Base-by-base conservation (phyloP, 2,888 invertebrate genomes). In the Carpatolechia fugitivella region DNA sequence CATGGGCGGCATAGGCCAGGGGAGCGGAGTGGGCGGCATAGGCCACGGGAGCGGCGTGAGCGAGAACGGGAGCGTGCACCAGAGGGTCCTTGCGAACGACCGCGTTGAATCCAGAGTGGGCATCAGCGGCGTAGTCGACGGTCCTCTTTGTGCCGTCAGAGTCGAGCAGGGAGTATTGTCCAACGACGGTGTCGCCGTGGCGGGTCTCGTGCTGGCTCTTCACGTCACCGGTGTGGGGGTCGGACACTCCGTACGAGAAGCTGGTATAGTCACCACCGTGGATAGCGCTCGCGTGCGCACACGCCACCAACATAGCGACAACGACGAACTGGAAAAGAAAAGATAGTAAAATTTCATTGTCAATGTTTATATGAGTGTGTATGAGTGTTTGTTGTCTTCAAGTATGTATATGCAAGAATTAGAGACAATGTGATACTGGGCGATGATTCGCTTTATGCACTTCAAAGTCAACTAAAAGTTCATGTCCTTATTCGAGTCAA, bases 81-180 rank as follows among this genome's bases (percentile, higher is more conserved):
- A 41, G 18, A 6, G 91, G 91, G 72, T 91, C 91, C 59, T 87
- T 90, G 68, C 86, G 88, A 30, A 92, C 92, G 54, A 91, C 74
- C 13, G 92, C 91, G 81, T 91, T 91, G 83, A 92, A 92, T 59
- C 92, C 91, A 60, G 88, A 84, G 70, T 91, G 78, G 24, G 86
- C 84, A 60, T 91, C 90, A 61, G 91, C 91, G 57, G 89, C 86
- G 78, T 92, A 92, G 77, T 93, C 93, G 0, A 93, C 93, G 30
- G 91, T 92, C 62, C 93, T 91, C 73, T 91, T 91, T 54, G 91
- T 92, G 65, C 93, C 93, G 70, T 93, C 93, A 24, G 93, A 91
- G 64, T 92, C 76, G 82, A 93, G 72, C 55, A 88, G 81, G 5
- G 87, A 88, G 82, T 88, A 88, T 62, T 88, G 89, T 59, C 89